Base-by-base conservation (phyloP, 2,888 invertebrate genomes). In the Salticus scenicus region DNA sequence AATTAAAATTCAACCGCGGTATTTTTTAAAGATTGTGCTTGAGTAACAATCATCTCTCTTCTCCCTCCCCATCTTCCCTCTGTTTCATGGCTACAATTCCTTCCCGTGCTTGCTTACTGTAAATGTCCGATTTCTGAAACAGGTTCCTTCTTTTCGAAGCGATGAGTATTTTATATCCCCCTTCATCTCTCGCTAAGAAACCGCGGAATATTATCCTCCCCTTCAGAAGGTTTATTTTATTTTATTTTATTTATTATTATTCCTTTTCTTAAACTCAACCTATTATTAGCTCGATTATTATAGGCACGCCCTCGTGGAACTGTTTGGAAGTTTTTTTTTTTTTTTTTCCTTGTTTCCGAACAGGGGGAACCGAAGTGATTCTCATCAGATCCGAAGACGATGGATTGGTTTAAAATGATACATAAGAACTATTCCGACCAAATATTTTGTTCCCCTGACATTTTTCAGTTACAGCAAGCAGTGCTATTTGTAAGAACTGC, bases 251-350 rank as follows among this genome's bases (percentile, higher is more conserved):
- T 37, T 7, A 7, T 37, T 37, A 37, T 37, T 37, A 7, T 37
- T 37, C 10, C 37, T 37, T 37, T 37, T 37, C 37, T 57, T 57
- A 57, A 57, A 57, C 24, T 57, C 57, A 84, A 84, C 83, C 83
- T 84, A 73, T 84, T 84, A 84, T 84, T 83, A 83, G 66, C 72
- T 51, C 73, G 83, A 84, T 84, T 84, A 84, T 78, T 66, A 69
- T 47, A 31, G 72, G 28, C 83, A 77, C 83, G 83, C 83, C 83
- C 69, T 76, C 57, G 57, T 7, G 12, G 57, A 57, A 57, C 57
- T 24, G 57, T 57, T 57, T 57, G 1, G 57, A 24, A 17, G 24
- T 24, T 24, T 57, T 57, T 57, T 47, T 24, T 57, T 57, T 57
- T 24, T 7, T 57, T 57, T 57, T 24, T 57, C 5, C 12, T 57